phyloP scores from a whole-genome alignment of 2,797 vertebrate genomes.

The Neostethus bicornis region DNA sequence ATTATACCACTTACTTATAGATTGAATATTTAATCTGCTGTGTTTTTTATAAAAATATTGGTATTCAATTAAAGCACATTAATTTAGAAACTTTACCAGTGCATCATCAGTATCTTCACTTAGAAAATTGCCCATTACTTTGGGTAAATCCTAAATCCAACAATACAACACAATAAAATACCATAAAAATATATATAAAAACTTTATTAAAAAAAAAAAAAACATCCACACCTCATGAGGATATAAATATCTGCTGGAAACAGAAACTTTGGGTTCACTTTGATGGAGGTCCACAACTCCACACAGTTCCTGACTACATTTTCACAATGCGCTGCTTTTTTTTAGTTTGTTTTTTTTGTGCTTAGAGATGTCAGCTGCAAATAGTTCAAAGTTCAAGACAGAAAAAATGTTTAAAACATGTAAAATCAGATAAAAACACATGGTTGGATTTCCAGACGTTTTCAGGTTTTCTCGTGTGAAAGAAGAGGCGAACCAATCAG shows the following conservation, averaged over 20 bases:
- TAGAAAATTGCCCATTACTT: too few relatives aligned
- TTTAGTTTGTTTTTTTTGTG: background rate
- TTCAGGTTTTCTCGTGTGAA: background rate
- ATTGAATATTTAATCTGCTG: too few relatives aligned
- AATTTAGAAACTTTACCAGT: too few relatives aligned
- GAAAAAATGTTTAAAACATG: background rate
- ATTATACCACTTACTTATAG: too few relatives aligned
- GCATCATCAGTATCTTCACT: too few relatives aligned
- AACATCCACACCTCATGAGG: conserved; percentile 6
- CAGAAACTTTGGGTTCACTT: conserved; percentile 40
- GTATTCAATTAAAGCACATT: too few relatives aligned
- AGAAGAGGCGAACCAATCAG: background rate
- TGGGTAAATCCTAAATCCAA: too few relatives aligned
- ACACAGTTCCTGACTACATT: conserved; percentile 23
- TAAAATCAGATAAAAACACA: background rate
- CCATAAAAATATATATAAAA: background rate
- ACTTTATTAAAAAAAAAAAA: conserved; percentile 66
- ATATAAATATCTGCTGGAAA: conserved; percentile 58
- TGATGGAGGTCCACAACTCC: background rate
- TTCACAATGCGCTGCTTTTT: conserved; percentile 36
- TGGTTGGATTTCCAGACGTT: background rate
- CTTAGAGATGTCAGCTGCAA: background rate
- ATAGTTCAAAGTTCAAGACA: background rate
- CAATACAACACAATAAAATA: too few relatives aligned
- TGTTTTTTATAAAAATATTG: too few relatives aligned